phyloP scores from a whole-genome alignment of 2,888 invertebrate species.

The Gandaritis pyraliata region DNA sequence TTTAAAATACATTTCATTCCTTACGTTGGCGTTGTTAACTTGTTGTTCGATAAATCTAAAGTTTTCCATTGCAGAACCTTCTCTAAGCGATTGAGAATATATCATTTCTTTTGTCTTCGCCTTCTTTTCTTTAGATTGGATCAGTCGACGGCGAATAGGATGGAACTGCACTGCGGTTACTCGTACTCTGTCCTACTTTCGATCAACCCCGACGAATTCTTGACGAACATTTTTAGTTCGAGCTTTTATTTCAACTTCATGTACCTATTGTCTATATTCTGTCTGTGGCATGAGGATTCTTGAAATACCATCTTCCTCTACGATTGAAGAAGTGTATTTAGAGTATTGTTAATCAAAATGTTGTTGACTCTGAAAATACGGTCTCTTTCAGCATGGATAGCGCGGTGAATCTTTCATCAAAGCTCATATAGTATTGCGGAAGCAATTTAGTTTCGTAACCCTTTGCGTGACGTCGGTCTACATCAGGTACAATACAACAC shows the following conservation, averaged over 20 bases:
- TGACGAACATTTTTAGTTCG: constrained; percentile 16
- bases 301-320: constrained; percentile 1
- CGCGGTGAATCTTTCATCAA: constrained; percentile 54
- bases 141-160: constrained; percentile 22
- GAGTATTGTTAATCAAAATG: constrained; percentile 31
- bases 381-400: constrained; percentile 42
- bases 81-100: constrained; percentile 23
- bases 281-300: neutral
- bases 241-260: constrained; percentile 16
- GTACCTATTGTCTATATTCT: neutral
- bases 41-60: constrained; percentile 27
- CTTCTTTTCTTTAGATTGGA: constrained; percentile 16
- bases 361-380: constrained; percentile 40
- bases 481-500: constrained; percentile 38
- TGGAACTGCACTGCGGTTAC: constrained; percentile 28
- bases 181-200: constrained; percentile 15
- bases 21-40: constrained; percentile 24
- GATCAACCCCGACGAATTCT: constrained; percentile 21
- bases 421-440: constrained; percentile 52
- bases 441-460: constrained; percentile 64
- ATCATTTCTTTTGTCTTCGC: constrained; percentile 13
- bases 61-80: constrained; percentile 14
- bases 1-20: constrained; percentile 29
- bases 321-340: constrained; percentile 1
- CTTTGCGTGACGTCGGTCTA: constrained; percentile 49